Conservation (phyloP, 2,113 vertebrate genomes). For the Psilopogon haemacephalus region DNA sequence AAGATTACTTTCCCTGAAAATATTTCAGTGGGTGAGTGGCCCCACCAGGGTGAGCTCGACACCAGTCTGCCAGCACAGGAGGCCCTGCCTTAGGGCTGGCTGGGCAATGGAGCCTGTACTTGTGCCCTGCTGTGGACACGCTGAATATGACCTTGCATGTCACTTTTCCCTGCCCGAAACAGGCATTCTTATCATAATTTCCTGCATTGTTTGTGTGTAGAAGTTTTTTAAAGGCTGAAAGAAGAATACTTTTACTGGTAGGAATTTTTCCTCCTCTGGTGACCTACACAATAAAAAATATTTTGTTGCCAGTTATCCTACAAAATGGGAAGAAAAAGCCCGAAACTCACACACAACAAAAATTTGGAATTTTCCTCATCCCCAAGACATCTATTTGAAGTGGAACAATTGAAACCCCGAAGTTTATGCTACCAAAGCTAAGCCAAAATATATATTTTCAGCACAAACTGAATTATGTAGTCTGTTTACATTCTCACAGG, state of each 20-base stretch:
- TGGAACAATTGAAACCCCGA: background rate
- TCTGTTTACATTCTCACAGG: background rate
- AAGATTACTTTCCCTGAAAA: background rate
- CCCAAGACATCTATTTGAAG: background rate
- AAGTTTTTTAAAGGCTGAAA: background rate
- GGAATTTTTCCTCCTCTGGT: background rate
- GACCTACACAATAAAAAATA: background rate
- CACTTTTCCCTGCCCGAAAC: background rate
- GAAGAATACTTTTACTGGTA: background rate
- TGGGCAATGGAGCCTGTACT: too few relatives aligned
- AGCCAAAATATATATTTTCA: background rate
- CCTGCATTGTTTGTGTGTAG: fast-evolving
- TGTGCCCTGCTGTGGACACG: too few relatives aligned
- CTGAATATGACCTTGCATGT: background rate
- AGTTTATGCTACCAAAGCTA: background rate
- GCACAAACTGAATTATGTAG: background rate
- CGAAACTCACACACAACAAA: background rate
- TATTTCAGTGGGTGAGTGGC: background rate
- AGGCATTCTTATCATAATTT: background rate
- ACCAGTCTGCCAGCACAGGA: too few relatives aligned
- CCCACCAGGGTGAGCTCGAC: fast-evolving
- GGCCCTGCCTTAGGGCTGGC: background rate
- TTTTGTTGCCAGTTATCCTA: background rate
- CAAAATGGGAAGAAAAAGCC: background rate
- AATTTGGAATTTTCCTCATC: background rate